These are phyloP conservation scores for Elaphurus davidianus DNA, from an alignment of 2,113 vertebrate species.

Conservation along the genomic window DNA sequence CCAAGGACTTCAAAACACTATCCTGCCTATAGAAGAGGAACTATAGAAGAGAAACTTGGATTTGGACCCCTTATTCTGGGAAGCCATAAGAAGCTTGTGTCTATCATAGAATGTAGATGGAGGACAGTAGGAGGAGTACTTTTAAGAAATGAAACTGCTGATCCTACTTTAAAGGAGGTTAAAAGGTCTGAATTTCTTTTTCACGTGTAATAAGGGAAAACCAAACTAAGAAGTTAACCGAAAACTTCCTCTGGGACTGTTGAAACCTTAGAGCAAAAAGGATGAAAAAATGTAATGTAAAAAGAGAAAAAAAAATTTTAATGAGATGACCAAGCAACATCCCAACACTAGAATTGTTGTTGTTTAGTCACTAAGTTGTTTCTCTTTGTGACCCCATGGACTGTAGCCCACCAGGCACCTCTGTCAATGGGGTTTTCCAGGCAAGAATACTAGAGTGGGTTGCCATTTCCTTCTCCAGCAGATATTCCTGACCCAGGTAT, in stretches of 20 bases:
- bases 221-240: neutral
- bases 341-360: neutral
- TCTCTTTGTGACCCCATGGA: neutral
- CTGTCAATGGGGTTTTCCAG: neutral
- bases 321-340: neutral
- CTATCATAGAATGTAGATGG: neutral
- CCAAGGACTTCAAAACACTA: neutral
- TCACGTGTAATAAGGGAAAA: neutral
- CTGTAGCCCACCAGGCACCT: neutral
- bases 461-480: neutral
- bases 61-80: neutral
- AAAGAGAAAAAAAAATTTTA: neutral
- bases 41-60: neutral
- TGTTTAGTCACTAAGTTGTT: neutral
- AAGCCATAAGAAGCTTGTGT: neutral
- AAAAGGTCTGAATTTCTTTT: neutral
- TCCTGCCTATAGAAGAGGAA: neutral
- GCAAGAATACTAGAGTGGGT: neutral
- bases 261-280: neutral
- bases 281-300: neutral
- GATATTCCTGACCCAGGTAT: neutral
- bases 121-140: neutral
- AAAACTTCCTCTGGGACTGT: neutral
- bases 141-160: neutral
- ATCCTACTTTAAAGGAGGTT: neutral